A percentile compares a stretch with the other conserved stretches of the same genome.
phyloP scores from a whole-genome alignment of 2,113 vertebrate species.

The Pardalotus punctatus region DNA sequence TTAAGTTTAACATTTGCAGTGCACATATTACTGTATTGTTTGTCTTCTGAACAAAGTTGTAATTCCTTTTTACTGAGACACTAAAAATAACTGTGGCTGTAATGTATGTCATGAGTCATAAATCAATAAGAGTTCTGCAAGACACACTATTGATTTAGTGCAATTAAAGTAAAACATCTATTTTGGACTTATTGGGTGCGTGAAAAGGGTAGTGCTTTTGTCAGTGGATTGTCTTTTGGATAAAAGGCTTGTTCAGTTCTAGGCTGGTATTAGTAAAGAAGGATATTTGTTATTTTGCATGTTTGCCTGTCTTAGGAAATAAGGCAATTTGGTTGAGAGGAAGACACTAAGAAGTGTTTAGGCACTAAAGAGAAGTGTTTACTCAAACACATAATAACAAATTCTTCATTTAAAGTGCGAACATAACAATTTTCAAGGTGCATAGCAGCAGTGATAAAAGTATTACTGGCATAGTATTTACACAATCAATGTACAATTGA shows the following conservation, averaged over 20 bases:
- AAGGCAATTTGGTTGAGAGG: neutral
- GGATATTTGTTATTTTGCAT: neutral
- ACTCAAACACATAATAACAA: neutral
- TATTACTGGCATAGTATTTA: neutral
- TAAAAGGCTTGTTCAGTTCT: neutral
- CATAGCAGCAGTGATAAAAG: neutral
- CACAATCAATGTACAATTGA: neutral
- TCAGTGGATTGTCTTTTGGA: neutral
- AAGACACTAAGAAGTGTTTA: neutral
- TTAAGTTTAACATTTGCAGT: neutral
- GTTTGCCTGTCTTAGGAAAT: neutral
- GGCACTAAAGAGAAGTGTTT: neutral
- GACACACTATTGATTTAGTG: constrained; percentile 46
- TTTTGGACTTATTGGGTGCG: neutral
- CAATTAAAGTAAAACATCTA: constrained; percentile 49
- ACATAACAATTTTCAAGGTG: neutral
- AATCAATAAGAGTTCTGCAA: constrained; percentile 53
- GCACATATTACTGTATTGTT: neutral
- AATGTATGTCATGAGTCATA: constrained; percentile 43
- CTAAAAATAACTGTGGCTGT: constrained; percentile 47
- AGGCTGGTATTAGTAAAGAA: neutral
- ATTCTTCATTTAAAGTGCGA: neutral
- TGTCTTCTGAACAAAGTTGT: neutral
- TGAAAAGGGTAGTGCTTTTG: neutral
- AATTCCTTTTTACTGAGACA: neutral